A percentile compares a stretch with the other conserved stretches of the same genome.
phyloP scores from a whole-genome alignment of 53 echinoderm and acorn worm genomes.

The Zoroaster sp. region DNA sequence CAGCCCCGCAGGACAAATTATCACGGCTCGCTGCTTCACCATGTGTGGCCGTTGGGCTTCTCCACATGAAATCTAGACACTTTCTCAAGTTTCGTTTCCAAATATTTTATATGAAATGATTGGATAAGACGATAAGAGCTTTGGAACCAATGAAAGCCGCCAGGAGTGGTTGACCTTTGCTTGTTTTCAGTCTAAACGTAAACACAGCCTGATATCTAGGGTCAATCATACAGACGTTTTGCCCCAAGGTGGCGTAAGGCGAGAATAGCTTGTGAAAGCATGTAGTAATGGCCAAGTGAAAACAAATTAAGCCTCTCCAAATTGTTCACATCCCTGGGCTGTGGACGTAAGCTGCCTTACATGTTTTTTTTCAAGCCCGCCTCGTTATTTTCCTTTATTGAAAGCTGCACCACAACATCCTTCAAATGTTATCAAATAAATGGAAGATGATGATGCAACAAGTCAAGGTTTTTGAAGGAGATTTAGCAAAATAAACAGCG shows the following conservation, averaged over 20 bases:
- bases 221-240: conserved; percentile 9
- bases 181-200: conserved; percentile 46
- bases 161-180: conserved; percentile 44
- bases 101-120: conserved; percentile 52
- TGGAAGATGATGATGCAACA: background rate
- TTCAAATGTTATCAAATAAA: background rate
- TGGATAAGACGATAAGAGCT: conserved; percentile 44
- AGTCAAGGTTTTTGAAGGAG: background rate
- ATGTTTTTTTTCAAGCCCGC: background rate
- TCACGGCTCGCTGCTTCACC: conserved; percentile 36
- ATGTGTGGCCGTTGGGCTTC: conserved; percentile 14
- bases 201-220: background rate
- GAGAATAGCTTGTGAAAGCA: conserved; percentile 14
- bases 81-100: conserved; percentile 32
- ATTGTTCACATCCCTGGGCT: conserved; percentile 21
- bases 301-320: conserved; percentile 48
- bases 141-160: conserved; percentile 16
- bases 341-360: conserved; percentile 28
- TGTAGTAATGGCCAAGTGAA: conserved; percentile 28
- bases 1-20: background rate
- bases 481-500: background rate
- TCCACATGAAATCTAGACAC: conserved; percentile 23
- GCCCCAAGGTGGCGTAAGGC: conserved; percentile 25
- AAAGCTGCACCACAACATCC: background rate
- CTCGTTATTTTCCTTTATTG: background rate